phyloP scores from a whole-genome alignment of 2,113 vertebrate species.

The Ceuthmochares aereus region DNA sequence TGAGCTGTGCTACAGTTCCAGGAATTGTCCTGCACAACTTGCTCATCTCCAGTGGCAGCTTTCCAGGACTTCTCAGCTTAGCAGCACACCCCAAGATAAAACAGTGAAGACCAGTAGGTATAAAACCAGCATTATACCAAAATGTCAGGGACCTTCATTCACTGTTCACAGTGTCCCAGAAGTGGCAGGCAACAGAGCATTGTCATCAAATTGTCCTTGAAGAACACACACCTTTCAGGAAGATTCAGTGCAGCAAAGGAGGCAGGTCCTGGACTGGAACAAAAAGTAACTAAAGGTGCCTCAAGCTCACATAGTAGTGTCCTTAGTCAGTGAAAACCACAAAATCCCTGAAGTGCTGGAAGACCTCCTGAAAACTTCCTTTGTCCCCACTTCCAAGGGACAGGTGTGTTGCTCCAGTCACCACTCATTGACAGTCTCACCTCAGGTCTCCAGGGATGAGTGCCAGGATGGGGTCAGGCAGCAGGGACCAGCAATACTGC shows the following conservation, averaged over 20 bases:
- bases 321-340: background rate
- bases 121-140: background rate
- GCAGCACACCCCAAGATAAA: background rate
- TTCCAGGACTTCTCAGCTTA: background rate
- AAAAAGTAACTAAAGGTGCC: background rate
- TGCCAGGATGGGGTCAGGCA: background rate
- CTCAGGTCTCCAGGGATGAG: background rate
- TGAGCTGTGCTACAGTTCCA: background rate
- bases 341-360: background rate
- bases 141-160: background rate
- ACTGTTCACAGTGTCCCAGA: background rate
- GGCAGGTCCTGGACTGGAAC: background rate
- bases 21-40: background rate
- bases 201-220: background rate
- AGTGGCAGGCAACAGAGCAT: background rate
- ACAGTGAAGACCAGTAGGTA: background rate
- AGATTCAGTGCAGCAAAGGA: background rate
- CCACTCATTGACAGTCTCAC: fast-evolving
- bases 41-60: background rate
- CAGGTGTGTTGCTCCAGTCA: background rate
- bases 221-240: background rate
- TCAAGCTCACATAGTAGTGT: background rate
- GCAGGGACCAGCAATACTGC: background rate
- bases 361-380: background rate
- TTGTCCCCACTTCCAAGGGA: background rate